Evolutionary conservation across 1,140 invertebrate genomes (phyloP), one percentile per base, ranked within the genome.

Genomic region (Dolichoris vasculosae): DNA sequence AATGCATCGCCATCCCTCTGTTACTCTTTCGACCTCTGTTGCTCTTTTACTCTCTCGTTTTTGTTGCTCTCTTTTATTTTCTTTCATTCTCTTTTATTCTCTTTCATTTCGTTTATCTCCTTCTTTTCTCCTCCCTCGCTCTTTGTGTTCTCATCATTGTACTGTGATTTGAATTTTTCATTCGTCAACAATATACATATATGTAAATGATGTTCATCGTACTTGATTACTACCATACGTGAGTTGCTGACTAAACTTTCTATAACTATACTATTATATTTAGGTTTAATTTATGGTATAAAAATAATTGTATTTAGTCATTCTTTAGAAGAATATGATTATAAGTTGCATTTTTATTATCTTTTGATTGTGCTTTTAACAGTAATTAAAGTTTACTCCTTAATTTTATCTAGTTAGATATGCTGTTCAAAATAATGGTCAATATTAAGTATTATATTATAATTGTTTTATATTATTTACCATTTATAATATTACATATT

Each of bases 151-250:
- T 38, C 69, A 38, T 40, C 32, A 26, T 38, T 9, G 2, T 51
- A 51, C 55, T 59, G 64, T 55, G n/a, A 79, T 73, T 67, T 71
- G 35, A 78, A 63, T 82, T 86, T 82, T 86, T 86, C 63, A 55
- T 83, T 78, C 82, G 51, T 73, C 80, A 86, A 86, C 79, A 82
- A 78, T 86, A 59, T 85, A 69, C 46, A 69, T 40, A 63, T 80
- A 81, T 79, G 71, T 69, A 82, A 82, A 85, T 79, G 83, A 55
- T 73, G 38, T 2, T 73, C 38, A 73, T 73, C 26, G 11, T 51
- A 30, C 38, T 4, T 11, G 63, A 78, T 69, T 73, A 84, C 77
- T 59, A 73, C 76, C 83, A 71, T 80, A 48, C 46, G 80, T 79
- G 79, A 80, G 64, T 59, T 17, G 15, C 59, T 55, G 30, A 20